Conservation (phyloP, 2,888 invertebrate species). For the Eilema caniola region DNA sequence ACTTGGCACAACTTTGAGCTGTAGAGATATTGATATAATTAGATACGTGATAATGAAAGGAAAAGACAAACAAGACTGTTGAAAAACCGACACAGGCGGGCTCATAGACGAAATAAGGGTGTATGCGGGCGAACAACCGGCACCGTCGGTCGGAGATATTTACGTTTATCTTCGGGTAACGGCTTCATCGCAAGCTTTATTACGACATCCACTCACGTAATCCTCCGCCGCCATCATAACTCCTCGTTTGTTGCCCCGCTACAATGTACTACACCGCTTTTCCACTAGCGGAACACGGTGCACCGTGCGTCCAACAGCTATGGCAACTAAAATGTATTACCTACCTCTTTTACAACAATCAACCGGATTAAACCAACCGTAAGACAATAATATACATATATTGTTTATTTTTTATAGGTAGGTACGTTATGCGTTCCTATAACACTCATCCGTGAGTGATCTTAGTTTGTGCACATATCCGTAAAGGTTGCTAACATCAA, state of each 20-base stretch:
- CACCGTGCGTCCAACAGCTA: conserved; percentile 56
- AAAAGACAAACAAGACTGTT: conserved; percentile 55
- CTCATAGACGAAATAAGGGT: conserved; percentile 55
- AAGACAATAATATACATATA: background rate
- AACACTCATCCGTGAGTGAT: background rate
- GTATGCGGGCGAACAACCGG: conserved; percentile 62
- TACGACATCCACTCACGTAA: conserved; percentile 87
- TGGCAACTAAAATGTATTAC: conserved; percentile 31
- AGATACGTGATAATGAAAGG: conserved; percentile 59
- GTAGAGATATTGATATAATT: conserved; percentile 52
- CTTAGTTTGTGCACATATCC: background rate
- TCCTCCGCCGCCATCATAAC: conserved; percentile 85
- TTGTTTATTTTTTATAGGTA: background rate
- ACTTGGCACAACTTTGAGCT: conserved; percentile 40
- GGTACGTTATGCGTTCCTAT: background rate
- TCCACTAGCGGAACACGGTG: conserved; percentile 70
- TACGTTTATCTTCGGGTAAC: conserved; percentile 87
- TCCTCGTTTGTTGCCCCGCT: conserved; percentile 83
- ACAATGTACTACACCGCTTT: conserved; percentile 82
- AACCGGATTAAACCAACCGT: conserved; percentile 1
- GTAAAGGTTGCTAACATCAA: background rate
- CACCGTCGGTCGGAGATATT: conserved; percentile 82
- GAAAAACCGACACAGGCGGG: conserved; percentile 41
- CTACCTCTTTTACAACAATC: conserved; percentile 15
- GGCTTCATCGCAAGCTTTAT: conserved; percentile 87